Conservation (phyloP, 1,140 invertebrate genomes). For the Condylostylus longicornis region DNA sequence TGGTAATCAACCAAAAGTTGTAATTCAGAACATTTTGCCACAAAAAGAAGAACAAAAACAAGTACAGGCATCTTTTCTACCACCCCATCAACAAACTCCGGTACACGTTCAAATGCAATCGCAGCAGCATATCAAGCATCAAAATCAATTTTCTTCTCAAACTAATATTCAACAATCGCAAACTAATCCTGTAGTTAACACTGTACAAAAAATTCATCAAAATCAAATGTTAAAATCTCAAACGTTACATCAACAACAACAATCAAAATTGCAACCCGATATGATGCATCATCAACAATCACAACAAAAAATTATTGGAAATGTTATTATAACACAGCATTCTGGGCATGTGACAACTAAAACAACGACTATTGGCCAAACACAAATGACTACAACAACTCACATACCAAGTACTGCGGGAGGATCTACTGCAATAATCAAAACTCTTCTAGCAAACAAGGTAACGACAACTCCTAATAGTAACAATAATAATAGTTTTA, state of each 20-base stretch:
- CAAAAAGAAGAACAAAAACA: not conserved
- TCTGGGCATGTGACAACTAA: not conserved
- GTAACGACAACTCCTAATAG: slow-evolving; percentile 40
- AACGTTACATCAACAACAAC: not conserved
- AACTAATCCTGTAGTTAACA: not conserved
- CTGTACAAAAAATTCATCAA: not conserved
- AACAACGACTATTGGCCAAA: not conserved
- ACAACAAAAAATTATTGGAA: not conserved
- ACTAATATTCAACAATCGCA: not conserved
- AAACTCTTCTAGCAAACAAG: slow-evolving; percentile 73
- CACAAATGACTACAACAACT: not conserved
- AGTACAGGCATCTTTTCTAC: not conserved
- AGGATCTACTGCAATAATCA: slow-evolving; percentile 48
- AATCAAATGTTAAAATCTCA: no score
- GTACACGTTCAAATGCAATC: not conserved
- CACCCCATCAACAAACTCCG: not conserved
- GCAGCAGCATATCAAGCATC: not conserved
- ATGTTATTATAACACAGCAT: not conserved
- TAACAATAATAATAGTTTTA: no score
- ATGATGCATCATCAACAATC: slow-evolving; percentile 1
- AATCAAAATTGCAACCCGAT: slow-evolving; percentile 3
- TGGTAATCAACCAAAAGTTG: no score
- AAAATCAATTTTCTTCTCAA: not conserved
- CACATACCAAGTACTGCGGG: not conserved
- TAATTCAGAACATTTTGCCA: not conserved